A percentile compares a stretch with the other conserved stretches of the same genome.
Evolutionary conservation across 2,113 vertebrate species (phyloP).

Genomic region (Speoplatyrhinus poulsoni): DNA sequence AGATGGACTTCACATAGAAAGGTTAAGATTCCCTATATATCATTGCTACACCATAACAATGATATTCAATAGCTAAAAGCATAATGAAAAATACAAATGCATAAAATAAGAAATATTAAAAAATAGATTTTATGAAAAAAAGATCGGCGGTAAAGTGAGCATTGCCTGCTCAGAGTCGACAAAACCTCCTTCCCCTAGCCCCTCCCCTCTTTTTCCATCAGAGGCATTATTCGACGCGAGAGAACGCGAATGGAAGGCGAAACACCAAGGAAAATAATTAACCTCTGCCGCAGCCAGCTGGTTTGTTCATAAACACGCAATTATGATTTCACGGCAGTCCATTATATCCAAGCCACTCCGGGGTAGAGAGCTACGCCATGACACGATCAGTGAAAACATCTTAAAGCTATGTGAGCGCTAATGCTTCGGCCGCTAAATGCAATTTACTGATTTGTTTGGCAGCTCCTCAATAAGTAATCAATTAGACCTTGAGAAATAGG

Average conservation of each 20-base stretch:
- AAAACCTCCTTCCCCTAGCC: constrained; percentile 19
- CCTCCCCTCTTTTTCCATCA: constrained; percentile 50
- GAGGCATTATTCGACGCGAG: constrained; percentile 61
- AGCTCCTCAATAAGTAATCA: constrained; percentile 93
- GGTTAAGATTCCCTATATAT: not conserved
- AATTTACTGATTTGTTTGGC: constrained; percentile 91
- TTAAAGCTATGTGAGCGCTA: constrained; percentile 75
- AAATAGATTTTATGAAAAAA: not conserved
- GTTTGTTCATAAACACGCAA: constrained; percentile 80
- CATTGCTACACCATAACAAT: not conserved
- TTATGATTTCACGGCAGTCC: constrained; percentile 77
- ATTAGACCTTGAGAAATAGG: constrained; percentile 86
- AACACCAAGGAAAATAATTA: constrained; percentile 75
- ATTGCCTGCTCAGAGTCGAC: too few relatives aligned
- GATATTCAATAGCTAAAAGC: too few relatives aligned
- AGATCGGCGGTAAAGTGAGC: not conserved
- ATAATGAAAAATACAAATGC: not conserved
- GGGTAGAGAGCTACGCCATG: constrained; percentile 64
- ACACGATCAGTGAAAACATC: constrained; percentile 65
- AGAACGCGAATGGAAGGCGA: constrained; percentile 59
- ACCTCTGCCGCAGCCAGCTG: constrained; percentile 77
- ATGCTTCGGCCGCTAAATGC: constrained; percentile 85
- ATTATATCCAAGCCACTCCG: constrained; percentile 73
- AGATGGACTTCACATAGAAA: not conserved
- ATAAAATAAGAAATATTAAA: too few relatives aligned